Percentiles rank a stretch among this genome's conserved stretches.
These are phyloP conservation scores for Lichenostomus cassidix DNA, from an alignment of 2,113 vertebrate species.

Conservation along the genomic window DNA sequence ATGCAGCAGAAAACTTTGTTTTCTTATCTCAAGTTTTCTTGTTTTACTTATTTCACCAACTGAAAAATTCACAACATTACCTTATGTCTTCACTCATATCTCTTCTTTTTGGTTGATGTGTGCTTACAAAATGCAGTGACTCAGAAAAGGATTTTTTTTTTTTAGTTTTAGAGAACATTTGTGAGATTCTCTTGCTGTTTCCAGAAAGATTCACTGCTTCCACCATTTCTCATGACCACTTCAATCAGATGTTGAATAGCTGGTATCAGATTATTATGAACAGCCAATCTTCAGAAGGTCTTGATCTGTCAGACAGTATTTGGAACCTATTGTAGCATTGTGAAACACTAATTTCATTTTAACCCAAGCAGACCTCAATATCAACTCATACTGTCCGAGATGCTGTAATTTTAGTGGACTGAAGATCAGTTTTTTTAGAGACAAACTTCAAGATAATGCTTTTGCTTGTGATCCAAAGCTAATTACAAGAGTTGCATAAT, in stretches of 20 bases:
- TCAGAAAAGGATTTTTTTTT: neutral
- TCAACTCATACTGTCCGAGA: neutral
- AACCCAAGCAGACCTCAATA: neutral
- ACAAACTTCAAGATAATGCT: neutral
- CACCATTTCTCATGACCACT: neutral
- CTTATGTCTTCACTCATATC: neutral
- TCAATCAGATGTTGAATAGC: neutral
- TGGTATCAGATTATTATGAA: neutral
- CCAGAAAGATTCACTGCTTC: neutral
- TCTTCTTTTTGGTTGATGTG: neutral
- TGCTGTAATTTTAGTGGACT: neutral
- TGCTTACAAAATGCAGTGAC: neutral
- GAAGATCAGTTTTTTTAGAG: neutral
- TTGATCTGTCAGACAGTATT: neutral
- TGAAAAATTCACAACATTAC: neutral
- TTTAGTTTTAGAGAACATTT: neutral
- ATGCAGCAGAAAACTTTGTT: neutral
- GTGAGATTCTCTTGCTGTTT: neutral
- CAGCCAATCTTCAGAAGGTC: neutral
- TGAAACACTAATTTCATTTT: neutral
- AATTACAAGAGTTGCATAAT: neutral
- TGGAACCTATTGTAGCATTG: neutral
- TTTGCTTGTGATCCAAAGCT: neutral
- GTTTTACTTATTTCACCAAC: neutral
- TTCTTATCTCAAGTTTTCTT: neutral